Evolutionary conservation across 2,113 vertebrate genomes (phyloP).

Genomic region (Chaetops frenatus): DNA sequence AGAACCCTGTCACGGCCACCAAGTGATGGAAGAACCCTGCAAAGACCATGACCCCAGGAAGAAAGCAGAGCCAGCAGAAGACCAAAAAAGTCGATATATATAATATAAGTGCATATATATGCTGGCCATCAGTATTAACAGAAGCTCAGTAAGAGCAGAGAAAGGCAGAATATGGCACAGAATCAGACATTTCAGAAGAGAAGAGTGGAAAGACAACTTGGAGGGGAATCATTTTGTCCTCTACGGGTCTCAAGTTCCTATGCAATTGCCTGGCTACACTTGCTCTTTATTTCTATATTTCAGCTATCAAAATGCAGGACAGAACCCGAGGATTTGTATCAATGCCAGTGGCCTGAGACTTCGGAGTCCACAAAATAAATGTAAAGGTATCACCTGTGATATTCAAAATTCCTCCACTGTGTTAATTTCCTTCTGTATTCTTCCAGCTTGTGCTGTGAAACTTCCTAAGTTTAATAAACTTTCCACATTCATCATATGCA

Average conservation of each 20-base stretch:
- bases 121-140: neutral
- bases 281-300: neutral
- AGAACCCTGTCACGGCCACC: neutral
- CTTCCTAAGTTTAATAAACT: constrained; percentile 3
- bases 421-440: neutral
- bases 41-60: neutral
- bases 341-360: neutral
- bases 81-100: neutral
- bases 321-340: neutral
- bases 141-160: neutral
- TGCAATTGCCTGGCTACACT: neutral
- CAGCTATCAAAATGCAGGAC: neutral
- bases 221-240: neutral
- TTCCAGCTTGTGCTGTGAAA: neutral
- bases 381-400: neutral
- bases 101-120: neutral
- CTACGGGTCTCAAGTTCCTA: neutral
- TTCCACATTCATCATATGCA: neutral
- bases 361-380: neutral
- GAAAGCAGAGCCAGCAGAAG: neutral
- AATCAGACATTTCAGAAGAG: neutral
- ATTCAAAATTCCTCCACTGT: neutral
- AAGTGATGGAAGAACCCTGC: neutral
- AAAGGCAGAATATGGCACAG: neutral
- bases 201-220: neutral